Conservation (phyloP, 2,797 vertebrate species). For the Salmo trutta region DNA sequence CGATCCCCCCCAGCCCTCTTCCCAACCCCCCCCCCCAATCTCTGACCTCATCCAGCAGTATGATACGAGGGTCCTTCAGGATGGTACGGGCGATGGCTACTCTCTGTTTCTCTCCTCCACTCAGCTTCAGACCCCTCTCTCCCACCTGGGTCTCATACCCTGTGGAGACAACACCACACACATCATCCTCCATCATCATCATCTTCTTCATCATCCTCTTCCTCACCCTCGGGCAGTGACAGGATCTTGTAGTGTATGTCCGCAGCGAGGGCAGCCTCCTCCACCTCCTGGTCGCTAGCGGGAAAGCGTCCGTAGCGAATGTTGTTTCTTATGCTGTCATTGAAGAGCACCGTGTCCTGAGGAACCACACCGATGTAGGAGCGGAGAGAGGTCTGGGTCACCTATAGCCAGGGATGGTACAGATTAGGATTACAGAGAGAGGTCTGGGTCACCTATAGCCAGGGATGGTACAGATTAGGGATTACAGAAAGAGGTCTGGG, state of each 20-base stretch:
- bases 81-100: constrained; percentile 90
- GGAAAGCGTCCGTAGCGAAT: constrained; percentile 84
- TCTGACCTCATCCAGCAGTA: constrained; percentile 68
- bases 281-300: constrained; percentile 80
- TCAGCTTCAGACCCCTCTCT: constrained; percentile 89
- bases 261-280: constrained; percentile 83
- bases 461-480: too few relatives aligned
- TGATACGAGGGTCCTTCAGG: constrained; percentile 79
- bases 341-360: constrained; percentile 91
- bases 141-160: constrained; percentile 88
- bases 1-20: neutral
- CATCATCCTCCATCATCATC: neutral
- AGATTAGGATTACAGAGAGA: neutral
- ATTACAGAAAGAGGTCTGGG: neutral
- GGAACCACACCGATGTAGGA: constrained; percentile 88
- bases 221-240: constrained; percentile 83
- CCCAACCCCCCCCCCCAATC: neutral
- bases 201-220: neutral
- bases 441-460: neutral
- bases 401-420: constrained; percentile 62
- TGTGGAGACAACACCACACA: constrained; percentile 46
- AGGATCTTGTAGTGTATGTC: constrained; percentile 86
- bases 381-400: constrained; percentile 82
- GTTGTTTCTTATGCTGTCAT: constrained; percentile 86
- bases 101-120: constrained; percentile 90